phyloP scores from a whole-genome alignment of 2,113 vertebrate genomes.

The Rhineura floridana region DNA sequence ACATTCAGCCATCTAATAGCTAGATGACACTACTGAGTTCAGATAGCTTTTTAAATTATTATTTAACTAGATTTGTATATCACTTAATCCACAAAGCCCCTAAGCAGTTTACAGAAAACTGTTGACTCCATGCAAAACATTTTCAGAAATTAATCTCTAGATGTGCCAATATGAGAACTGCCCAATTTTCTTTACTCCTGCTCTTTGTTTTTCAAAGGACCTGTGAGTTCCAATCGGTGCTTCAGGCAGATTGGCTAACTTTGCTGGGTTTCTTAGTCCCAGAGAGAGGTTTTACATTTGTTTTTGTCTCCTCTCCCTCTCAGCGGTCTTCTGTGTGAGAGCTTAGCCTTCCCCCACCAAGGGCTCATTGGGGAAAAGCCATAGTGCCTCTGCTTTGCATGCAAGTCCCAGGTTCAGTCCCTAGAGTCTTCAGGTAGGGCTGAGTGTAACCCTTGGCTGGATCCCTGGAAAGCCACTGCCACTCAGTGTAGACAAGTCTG shows the following conservation, averaged over 20 bases:
- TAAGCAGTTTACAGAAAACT: background rate
- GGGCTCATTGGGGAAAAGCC: too few species aligned
- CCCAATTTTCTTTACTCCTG: background rate
- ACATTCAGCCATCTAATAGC: background rate
- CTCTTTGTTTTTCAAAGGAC: background rate
- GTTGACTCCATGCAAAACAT: background rate
- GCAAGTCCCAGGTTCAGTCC: too few species aligned
- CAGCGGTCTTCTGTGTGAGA: background rate
- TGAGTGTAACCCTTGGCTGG: too few species aligned
- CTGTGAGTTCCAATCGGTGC: background rate
- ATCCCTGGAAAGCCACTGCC: too few species aligned
- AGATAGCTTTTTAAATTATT: background rate
- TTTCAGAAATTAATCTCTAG: background rate
- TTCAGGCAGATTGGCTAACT: too few species aligned
- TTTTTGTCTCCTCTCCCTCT: background rate
- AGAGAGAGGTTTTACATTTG: background rate
- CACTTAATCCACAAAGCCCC: too few species aligned
- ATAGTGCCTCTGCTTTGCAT: too few species aligned
- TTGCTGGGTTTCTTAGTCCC: background rate
- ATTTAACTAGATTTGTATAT: too few species aligned
- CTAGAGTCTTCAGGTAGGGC: too few species aligned
- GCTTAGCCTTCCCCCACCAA: background rate
- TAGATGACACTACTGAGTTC: background rate
- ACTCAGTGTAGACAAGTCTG: too few species aligned
- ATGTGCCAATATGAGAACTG: too few species aligned